These are phyloP conservation scores for Upupa epops DNA, from an alignment of 2,113 vertebrate species.

Conservation along the genomic window DNA sequence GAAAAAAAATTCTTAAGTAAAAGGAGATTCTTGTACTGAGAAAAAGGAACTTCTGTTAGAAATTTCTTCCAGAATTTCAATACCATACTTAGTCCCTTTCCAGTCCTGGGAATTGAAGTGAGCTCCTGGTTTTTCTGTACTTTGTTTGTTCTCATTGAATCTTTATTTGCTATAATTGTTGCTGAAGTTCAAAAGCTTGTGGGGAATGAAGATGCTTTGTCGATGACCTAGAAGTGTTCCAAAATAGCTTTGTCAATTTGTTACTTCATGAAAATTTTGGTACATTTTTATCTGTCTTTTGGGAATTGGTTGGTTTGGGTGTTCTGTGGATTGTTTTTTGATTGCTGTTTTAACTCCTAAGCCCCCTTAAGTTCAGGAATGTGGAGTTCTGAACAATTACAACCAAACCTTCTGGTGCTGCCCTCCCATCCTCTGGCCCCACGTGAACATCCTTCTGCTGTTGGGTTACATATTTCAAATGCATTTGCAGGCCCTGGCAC, in stretches of 20 bases:
- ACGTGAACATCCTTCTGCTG: neutral
- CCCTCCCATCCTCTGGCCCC: neutral
- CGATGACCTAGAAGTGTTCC: neutral
- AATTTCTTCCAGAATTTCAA: neutral
- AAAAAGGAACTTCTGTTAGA: neutral
- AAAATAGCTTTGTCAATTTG: neutral
- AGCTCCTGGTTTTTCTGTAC: neutral
- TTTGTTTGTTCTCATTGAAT: neutral
- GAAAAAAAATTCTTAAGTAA: neutral
- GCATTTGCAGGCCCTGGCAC: slow-evolving; percentile 89
- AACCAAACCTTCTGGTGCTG: neutral
- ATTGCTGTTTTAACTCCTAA: neutral
- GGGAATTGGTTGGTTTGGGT: neutral
- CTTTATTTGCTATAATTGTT: neutral
- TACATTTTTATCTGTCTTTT: neutral
- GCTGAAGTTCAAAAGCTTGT: neutral
- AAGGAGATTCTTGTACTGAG: neutral
- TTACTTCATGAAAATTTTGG: neutral
- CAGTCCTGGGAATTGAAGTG: neutral
- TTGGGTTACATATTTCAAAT: neutral
- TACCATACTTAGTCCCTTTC: neutral
- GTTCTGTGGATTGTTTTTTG: neutral
- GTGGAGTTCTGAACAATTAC: neutral
- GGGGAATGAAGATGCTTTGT: neutral
- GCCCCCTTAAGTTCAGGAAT: neutral